Conservation (phyloP, 2,797 vertebrate species). For the Valencia hispanica region DNA sequence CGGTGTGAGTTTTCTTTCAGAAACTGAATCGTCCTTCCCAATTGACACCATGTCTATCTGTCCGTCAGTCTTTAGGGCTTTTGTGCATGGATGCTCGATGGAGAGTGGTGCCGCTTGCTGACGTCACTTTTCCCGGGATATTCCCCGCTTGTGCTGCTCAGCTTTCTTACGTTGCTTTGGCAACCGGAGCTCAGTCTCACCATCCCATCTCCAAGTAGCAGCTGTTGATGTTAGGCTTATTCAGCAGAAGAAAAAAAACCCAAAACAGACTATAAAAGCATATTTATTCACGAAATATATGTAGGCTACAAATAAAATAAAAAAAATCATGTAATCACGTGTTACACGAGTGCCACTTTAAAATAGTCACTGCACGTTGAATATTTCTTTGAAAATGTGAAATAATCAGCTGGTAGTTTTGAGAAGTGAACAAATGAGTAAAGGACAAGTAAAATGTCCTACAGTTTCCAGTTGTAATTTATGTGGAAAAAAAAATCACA, state of each 20-base stretch:
- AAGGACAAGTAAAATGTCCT: background rate
- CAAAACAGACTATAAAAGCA: background rate
- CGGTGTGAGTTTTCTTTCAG: conserved; percentile 58
- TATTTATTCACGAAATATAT: background rate
- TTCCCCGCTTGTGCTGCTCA: conserved; percentile 68
- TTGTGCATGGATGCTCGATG: conserved; percentile 1
- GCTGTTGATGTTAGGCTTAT: background rate
- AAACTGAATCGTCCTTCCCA: background rate
- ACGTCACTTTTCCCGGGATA: conserved; percentile 79
- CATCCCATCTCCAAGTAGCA: conserved; percentile 2
- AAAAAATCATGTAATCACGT: too few relatives aligned
- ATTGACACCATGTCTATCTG: conserved; percentile 62
- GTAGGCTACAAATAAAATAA: background rate
- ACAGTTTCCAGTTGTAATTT: background rate
- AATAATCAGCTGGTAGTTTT: background rate
- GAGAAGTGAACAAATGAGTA: background rate
- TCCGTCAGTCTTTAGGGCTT: background rate
- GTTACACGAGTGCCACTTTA: background rate
- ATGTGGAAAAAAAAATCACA: background rate
- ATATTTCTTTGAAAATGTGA: background rate
- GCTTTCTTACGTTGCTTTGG: conserved; percentile 45
- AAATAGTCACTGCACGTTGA: background rate
- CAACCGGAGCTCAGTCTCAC: conserved; percentile 41
- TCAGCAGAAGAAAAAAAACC: background rate
- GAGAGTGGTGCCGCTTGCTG: conserved; percentile 35